Evolutionary conservation across 2,797 vertebrate genomes (phyloP), one percentile per base, ranked within the genome.

Genomic region (Scyliorhinus canicula): DNA sequence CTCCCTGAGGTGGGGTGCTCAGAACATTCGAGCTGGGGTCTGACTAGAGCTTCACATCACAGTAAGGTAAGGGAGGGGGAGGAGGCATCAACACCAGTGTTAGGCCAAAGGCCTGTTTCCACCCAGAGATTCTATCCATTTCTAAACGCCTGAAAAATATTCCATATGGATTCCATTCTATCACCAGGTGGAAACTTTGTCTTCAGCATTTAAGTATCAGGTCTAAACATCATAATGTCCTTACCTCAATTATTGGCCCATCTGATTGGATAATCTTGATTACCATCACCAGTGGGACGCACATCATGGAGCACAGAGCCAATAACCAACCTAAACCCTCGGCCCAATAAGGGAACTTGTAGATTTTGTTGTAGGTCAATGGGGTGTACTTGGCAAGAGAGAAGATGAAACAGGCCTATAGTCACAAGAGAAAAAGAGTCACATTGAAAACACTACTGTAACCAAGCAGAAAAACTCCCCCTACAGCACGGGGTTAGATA

Each of bases 281-380:
- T 96, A 98, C 97, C 97, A 99, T 97, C 96, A 99, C 98, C 98
- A 99, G 96, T 71, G 99, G 99, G 97, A 99, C 98, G 95, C 99
- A 99, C 95, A 99, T 97, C 98, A 99, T 99, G 96, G 99, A 99
- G 96, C 98, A 96, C 95, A 99, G 97, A 74, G 99, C 99, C 96
- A 99, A 97, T 96, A 96, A 95, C 99, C 99, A 99, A 95, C 99
- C 99, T 95, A 99, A 95, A 95, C 99, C 99, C 0, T 99, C 98
- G 95, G 99, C 98, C 99, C 99, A 99, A 91, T 98, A 97, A 9
- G 99, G 99, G 96, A 99, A 99, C 82, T 97, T 97, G 85, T 99
- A 99, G 96, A 98, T 97, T 97, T 99, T 99, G 97, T 99, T 99
- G 96, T 99, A 99, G 95, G 98, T 99, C 97, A 99, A 97, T 93